A percentile compares a stretch with the other conserved stretches of the same genome.
phyloP scores from a whole-genome alignment of 2,888 invertebrate genomes.

The Patella pellucida region DNA sequence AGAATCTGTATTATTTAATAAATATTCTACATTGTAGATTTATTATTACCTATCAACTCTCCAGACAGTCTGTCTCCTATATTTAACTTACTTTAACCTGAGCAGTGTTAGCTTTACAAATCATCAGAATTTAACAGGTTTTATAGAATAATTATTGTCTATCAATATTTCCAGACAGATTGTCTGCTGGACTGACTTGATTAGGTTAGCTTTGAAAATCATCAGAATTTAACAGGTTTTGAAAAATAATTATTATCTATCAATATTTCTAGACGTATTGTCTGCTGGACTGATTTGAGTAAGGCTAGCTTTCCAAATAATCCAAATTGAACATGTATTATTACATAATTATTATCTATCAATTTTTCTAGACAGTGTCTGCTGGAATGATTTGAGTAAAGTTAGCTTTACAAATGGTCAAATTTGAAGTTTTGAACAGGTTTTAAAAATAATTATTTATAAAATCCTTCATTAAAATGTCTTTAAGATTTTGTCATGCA shows the following conservation, averaged over 20 bases:
- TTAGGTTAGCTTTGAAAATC: background rate
- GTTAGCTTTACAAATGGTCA: background rate
- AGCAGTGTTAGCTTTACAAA: background rate
- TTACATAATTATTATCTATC: background rate
- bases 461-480: no score
- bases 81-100: background rate
- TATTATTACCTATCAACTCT: background rate
- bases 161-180: background rate
- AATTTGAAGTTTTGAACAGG: background rate
- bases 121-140: conserved; percentile 10
- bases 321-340: background rate
- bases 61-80: conserved; percentile 2
- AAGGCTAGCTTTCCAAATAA: background rate
- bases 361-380: background rate
- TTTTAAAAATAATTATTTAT: conserved; percentile 3
- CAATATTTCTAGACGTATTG: background rate
- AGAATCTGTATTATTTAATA: no score
- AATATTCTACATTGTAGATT: no score
- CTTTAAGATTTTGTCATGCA: no score
- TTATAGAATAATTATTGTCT: background rate
- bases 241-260: background rate
- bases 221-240: background rate
- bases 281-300: background rate
- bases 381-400: background rate
- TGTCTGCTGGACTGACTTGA: background rate